These are phyloP conservation scores for Eulithis prunata DNA, from an alignment of 2,888 invertebrate species.

Conservation along the genomic window DNA sequence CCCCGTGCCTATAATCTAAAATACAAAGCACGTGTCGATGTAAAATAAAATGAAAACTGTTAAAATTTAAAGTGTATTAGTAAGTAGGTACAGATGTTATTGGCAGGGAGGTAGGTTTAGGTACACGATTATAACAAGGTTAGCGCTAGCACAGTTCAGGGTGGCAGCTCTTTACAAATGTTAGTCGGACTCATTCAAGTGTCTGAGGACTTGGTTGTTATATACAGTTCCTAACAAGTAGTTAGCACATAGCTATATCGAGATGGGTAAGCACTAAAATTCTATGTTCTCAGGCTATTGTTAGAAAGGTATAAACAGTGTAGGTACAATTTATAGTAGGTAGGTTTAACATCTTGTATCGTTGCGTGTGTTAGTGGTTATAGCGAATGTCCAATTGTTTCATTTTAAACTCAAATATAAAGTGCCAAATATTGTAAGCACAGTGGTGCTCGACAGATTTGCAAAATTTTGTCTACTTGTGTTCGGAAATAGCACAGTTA, in stretches of 20 bases:
- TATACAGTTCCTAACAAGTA: constrained; percentile 48
- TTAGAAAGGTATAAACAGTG: constrained; percentile 52
- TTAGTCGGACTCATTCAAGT: constrained; percentile 38
- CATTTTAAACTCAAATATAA: constrained; percentile 65
- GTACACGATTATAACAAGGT: constrained; percentile 40
- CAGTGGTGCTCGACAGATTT: constrained; percentile 80
- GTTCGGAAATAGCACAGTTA: constrained; percentile 64
- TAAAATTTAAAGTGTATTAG: constrained; percentile 41
- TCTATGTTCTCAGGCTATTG: constrained; percentile 40
- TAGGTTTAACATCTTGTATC: constrained; percentile 35
- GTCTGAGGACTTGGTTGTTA: constrained; percentile 52
- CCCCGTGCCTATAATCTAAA: constrained; percentile 18
- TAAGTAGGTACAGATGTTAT: constrained; percentile 34
- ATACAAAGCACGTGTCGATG: constrained; percentile 41
- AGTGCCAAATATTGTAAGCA: constrained; percentile 82
- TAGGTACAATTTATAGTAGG: constrained; percentile 40
- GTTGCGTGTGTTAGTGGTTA: constrained; percentile 58
- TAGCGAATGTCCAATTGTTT: constrained; percentile 57
- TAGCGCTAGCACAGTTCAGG: constrained; percentile 45
- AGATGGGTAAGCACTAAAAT: constrained; percentile 13
- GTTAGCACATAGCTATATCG: not conserved
- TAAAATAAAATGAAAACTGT: constrained; percentile 35
- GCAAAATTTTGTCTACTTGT: constrained; percentile 77
- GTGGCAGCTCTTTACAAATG: constrained; percentile 45
- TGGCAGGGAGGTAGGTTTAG: constrained; percentile 31